phyloP scores from a whole-genome alignment of 64 coral and sea anemone species.

The Trachythela sp. region DNA sequence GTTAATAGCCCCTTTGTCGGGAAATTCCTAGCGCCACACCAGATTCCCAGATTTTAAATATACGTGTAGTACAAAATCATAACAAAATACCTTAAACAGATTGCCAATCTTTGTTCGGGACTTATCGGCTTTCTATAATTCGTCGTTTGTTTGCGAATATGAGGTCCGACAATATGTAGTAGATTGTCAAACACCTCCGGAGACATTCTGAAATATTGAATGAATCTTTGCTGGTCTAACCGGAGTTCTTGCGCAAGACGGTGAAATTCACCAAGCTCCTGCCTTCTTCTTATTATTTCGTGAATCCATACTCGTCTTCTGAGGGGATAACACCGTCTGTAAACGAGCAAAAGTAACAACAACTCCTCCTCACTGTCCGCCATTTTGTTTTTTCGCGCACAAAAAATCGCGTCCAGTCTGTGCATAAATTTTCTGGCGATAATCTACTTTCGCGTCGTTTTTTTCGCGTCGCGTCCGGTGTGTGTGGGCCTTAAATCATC shows the following conservation, averaged over 20 bases:
- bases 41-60: background rate
- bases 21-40: too few species aligned
- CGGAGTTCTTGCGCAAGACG: constrained; percentile 14
- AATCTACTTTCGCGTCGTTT: background rate
- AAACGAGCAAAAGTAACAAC: constrained; percentile 1
- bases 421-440: background rate
- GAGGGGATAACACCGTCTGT: background rate
- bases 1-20: too few species aligned
- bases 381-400: background rate
- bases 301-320: constrained; percentile 4
- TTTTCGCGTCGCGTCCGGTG: background rate
- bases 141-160: constrained; percentile 12
- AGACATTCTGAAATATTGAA: constrained; percentile 32
- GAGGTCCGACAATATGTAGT: constrained; percentile 26
- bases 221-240: constrained; percentile 3
- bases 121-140: constrained; percentile 11
- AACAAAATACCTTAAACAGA: constrained; percentile 21
- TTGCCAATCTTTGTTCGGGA: constrained; percentile 21
- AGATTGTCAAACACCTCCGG: constrained; percentile 30
- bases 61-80: background rate
- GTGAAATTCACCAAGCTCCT: constrained; percentile 25
- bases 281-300: constrained; percentile 23
- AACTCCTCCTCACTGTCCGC: background rate
- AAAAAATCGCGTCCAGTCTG: background rate
- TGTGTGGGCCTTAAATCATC: too few species aligned